Conservation (phyloP, 2,113 vertebrate species). For the Apus apus region DNA sequence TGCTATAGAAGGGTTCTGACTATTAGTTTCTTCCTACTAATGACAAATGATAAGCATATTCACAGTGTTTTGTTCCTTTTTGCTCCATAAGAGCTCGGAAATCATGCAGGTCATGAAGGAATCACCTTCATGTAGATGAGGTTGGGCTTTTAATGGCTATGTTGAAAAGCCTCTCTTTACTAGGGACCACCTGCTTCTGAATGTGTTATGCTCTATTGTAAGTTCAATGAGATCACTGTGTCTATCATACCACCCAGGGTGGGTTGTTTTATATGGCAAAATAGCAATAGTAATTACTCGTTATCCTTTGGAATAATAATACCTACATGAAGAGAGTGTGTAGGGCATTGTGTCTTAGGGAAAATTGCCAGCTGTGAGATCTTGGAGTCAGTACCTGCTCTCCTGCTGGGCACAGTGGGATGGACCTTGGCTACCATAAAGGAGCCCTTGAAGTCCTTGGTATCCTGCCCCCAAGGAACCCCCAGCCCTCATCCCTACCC, state of each 20-base stretch:
- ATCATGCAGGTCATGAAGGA: neutral
- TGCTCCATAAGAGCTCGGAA: neutral
- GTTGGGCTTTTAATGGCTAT: neutral
- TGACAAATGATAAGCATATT: neutral
- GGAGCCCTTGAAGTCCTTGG: neutral
- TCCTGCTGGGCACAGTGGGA: accelerated
- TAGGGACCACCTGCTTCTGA: neutral
- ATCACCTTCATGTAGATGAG: neutral
- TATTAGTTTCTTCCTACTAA: neutral
- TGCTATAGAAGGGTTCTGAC: neutral
- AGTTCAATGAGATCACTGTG: neutral
- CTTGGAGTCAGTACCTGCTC: neutral
- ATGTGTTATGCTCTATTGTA: neutral
- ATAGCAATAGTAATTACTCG: neutral
- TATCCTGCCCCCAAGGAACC: accelerated
- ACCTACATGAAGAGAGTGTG: neutral
- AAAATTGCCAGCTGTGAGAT: neutral
- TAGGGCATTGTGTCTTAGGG: neutral
- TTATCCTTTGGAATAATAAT: neutral
- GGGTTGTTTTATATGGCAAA: neutral
- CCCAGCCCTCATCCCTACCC: neutral
- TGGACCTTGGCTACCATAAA: neutral
- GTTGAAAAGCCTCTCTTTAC: neutral
- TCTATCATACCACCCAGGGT: neutral
- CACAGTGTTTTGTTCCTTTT: neutral